Conservation (phyloP, 2,797 vertebrate species). For the Sebastes steindachneri region DNA sequence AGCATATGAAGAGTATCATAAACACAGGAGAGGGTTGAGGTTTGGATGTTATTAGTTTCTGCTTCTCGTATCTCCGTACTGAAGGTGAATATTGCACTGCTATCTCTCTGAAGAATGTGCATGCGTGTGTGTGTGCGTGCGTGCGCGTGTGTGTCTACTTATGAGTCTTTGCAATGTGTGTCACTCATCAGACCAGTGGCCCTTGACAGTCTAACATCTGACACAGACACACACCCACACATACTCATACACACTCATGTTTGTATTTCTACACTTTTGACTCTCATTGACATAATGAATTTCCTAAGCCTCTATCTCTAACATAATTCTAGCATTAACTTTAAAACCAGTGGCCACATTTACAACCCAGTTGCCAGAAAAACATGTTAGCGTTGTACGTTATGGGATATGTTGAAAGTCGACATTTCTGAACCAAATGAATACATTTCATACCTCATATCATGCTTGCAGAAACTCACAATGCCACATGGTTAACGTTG, state of each 20-base stretch:
- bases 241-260: background rate
- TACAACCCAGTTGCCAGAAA: background rate
- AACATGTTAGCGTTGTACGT: background rate
- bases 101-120: constrained; percentile 1
- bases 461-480: background rate
- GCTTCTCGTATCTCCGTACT: constrained; percentile 33
- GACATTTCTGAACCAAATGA: background rate
- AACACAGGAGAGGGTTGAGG: constrained; percentile 15
- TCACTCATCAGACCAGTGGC: constrained; percentile 33
- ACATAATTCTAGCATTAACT: background rate
- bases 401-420: background rate
- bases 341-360: background rate
- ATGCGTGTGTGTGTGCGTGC: background rate
- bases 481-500: background rate
- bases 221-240: constrained; percentile 15
- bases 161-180: background rate
- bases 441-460: background rate
- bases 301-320: background rate
- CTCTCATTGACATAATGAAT: background rate
- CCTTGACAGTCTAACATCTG: constrained; percentile 25
- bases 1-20: constrained; percentile 9
- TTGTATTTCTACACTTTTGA: constrained; percentile 1
- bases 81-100: constrained; percentile 29
- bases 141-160: background rate
- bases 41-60: constrained; percentile 35